Evolutionary conservation across 2,113 vertebrate genomes (phyloP), one percentile per base, ranked within the genome.

Genomic region (Hyla sarda): DNA sequence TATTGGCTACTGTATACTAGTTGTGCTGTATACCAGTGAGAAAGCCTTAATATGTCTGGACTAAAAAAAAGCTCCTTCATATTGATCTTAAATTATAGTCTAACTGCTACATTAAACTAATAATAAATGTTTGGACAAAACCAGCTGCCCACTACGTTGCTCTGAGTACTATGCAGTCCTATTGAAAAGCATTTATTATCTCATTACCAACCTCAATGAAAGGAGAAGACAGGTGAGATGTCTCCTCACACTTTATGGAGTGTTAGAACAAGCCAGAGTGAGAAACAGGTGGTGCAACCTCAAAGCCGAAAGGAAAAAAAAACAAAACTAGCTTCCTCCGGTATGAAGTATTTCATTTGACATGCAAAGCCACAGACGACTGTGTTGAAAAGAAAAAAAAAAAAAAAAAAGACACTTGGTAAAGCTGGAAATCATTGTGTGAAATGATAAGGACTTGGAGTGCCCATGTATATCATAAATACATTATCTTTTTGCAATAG

Each of bases 101-200:
- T 85, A 85, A 79, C 54, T 45, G 69, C 60, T 85, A 28, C 58
- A 78, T 5, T 71, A 11, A 80, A 71, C 47, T 54, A 86, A 48
- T 69, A 41, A 56, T 69, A 79, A 72, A 81, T 73, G 52, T 81
- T 73, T 86, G 76, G 76, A 80, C 65, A 80, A 86, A 50, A 71
- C 76, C 84, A 80, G 84, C 76, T 79, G 62, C 62, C 76, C 60
- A 8, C 37, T 34, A 41, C 34, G 50, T 25, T 65, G 56, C 54
- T 41, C 28, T 48, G 28, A 52, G 8, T 34, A 28, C 47, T 71
- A 73, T 1, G 14, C 58, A 85, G 74, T 34, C 21, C 47, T 37
- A 58, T 54, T 58, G 74, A 69, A 86, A 87, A 83, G 65, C 80
- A 71, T 85, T 80, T 74, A 79, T 84, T 86, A 76, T 86, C 71